A percentile compares a stretch with the other conserved stretches of the same genome.
phyloP scores from a whole-genome alignment of 2,888 invertebrate genomes.

The Mongoloraphidia duomilia region DNA sequence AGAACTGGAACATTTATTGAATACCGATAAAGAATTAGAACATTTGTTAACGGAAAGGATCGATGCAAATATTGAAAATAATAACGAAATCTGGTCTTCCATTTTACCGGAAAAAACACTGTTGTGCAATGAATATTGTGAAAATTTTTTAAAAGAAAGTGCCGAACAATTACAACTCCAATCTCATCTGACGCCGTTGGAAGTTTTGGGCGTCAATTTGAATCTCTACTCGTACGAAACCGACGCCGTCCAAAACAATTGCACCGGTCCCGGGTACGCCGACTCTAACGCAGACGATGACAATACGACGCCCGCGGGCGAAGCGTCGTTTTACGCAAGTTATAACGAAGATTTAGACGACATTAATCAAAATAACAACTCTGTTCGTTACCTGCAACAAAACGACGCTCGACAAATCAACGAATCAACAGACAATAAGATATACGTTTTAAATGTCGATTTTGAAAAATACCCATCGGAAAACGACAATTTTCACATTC shows the following conservation, averaged over 20 bases:
- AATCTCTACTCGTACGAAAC: slow-evolving; percentile 18
- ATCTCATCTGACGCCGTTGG: not conserved
- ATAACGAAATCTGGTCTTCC: not conserved
- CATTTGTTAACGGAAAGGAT: not conserved
- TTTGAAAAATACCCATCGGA: not conserved
- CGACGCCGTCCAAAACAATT: not conserved
- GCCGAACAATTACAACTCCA: slow-evolving; percentile 5
- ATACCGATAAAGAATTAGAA: slow-evolving; percentile 3
- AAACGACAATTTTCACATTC: too few relatives aligned
- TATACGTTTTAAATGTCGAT: too few relatives aligned
- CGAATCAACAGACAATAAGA: not conserved
- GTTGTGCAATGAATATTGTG: slow-evolving; percentile 5
- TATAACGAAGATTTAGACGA: too few relatives aligned
- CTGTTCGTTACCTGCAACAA: too few relatives aligned
- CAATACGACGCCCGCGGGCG: too few relatives aligned
- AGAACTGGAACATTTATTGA: not conserved
- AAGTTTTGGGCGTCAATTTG: slow-evolving; percentile 22
- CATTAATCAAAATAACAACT: too few relatives aligned
- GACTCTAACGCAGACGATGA: too few relatives aligned
- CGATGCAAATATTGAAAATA: not conserved
- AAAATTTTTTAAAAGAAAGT: slow-evolving; percentile 6
- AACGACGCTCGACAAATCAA: not conserved
- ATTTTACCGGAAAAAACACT: slow-evolving; percentile 4
- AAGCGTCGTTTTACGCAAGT: too few relatives aligned
- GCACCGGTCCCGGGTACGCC: too few relatives aligned